Evolutionary conservation across 2,797 vertebrate genomes (phyloP).

Genomic region (Hapalemur alaotrensis): DNA sequence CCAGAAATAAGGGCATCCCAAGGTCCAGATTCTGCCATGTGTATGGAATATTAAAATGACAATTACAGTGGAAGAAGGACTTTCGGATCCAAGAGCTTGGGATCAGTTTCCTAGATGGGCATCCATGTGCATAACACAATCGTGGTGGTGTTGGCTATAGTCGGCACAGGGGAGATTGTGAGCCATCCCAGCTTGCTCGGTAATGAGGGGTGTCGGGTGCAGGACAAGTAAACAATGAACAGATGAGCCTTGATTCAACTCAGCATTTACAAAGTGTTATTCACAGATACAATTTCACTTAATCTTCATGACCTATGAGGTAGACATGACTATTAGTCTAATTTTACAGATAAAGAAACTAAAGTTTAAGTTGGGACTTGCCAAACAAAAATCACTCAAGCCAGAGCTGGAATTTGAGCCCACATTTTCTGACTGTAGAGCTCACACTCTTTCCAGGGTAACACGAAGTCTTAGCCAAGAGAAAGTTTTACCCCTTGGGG

Average conservation of each 20-base stretch:
- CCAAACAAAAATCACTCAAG: background rate
- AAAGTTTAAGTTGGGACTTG: background rate
- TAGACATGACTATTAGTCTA: background rate
- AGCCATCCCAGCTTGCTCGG: background rate
- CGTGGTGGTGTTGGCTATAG: background rate
- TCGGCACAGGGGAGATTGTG: background rate
- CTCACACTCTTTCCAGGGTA: background rate
- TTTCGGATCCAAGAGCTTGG: background rate
- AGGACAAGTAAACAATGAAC: background rate
- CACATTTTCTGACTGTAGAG: background rate
- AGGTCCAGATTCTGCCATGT: background rate
- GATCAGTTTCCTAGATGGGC: background rate
- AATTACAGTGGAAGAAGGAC: background rate
- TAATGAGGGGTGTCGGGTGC: background rate
- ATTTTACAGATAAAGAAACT: background rate
- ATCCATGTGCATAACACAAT: background rate
- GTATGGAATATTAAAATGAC: background rate
- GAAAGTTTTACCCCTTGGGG: background rate
- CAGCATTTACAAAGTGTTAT: background rate
- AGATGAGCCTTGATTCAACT: conserved; percentile 22
- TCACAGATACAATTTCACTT: conserved; percentile 14
- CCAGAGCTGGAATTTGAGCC: background rate
- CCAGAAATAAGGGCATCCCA: background rate
- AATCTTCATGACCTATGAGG: background rate
- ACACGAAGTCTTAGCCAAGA: background rate